Percentiles rank a stretch among this genome's conserved stretches.
phyloP scores from a whole-genome alignment of 2,888 invertebrate species.

The Rosalia funebris region DNA sequence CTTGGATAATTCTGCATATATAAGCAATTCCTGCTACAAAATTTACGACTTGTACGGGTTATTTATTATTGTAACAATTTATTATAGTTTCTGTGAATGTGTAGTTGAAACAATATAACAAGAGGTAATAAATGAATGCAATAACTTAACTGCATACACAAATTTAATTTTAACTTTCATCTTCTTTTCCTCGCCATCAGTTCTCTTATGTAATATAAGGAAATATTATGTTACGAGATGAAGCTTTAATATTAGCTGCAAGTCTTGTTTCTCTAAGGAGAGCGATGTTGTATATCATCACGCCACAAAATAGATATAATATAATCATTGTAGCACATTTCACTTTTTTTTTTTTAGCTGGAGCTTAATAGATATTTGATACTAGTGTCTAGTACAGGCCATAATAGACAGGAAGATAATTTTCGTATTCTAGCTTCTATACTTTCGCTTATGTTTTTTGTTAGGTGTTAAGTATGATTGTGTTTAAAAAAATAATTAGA shows the following conservation, averaged over 20 bases:
- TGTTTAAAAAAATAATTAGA: too few species aligned
- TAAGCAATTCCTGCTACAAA: constrained; percentile 4
- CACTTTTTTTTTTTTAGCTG: not conserved
- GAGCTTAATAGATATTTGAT: too few species aligned
- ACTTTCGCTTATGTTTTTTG: too few species aligned
- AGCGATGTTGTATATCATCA: constrained; percentile 1
- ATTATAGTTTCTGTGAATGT: constrained; percentile 20
- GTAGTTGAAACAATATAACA: constrained; percentile 24
- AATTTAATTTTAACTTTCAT: constrained; percentile 22
- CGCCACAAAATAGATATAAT: constrained; percentile 3
- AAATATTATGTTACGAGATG: constrained; percentile 14
- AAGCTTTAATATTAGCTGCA: constrained; percentile 8
- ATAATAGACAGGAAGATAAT: too few species aligned
- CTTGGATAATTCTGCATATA: constrained; percentile 7
- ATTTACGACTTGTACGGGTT: constrained; percentile 1
- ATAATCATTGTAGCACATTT: not conserved
- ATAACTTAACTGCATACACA: constrained; percentile 15
- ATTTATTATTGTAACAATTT: constrained; percentile 16
- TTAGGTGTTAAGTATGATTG: too few species aligned
- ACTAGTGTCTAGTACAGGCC: too few species aligned
- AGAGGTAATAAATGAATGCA: constrained; percentile 22
- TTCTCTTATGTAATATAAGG: constrained; percentile 10
- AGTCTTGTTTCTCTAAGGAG: not conserved
- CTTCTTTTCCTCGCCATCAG: constrained; percentile 15
- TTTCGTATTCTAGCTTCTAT: too few species aligned